phyloP scores from a whole-genome alignment of 2,888 invertebrate genomes.

The Liposcelis brunnea region DNA sequence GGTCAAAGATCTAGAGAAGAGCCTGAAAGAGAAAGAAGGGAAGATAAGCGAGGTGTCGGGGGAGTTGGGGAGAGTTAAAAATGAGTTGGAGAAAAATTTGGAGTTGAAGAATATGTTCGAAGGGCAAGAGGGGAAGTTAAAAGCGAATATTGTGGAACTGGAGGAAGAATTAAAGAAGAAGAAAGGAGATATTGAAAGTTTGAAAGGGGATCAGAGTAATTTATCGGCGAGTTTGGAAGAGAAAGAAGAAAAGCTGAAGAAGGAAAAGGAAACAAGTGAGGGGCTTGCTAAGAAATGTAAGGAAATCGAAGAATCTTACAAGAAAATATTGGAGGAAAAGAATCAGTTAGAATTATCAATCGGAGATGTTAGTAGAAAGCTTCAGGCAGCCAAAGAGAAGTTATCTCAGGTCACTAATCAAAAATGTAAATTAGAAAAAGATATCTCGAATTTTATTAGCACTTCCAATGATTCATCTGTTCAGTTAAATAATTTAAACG shows the following conservation, averaged over 20 bases:
- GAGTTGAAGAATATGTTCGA: slow-evolving; percentile 5
- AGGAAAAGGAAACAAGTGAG: slow-evolving; percentile 14
- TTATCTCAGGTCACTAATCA: slow-evolving; percentile 14
- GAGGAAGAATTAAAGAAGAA: slow-evolving; percentile 14
- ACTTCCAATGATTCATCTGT: slow-evolving; percentile 22
- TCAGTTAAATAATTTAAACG: slow-evolving; percentile 26
- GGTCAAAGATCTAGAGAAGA: background rate
- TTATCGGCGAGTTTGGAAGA: too few species aligned
- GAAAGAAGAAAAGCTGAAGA: background rate
- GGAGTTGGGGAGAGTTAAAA: background rate
- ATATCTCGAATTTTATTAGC: slow-evolving; percentile 18
- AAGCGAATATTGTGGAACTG: slow-evolving; percentile 1
- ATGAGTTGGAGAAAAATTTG: background rate
- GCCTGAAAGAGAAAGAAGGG: slow-evolving; percentile 9
- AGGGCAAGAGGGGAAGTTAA: slow-evolving; percentile 4
- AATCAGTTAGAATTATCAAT: slow-evolving; percentile 12
- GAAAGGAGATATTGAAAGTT: slow-evolving; percentile 13
- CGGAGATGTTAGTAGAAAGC: slow-evolving; percentile 16
- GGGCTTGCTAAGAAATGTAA: slow-evolving; percentile 7
- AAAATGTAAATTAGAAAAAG: slow-evolving; percentile 19
- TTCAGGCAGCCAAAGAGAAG: slow-evolving; percentile 16
- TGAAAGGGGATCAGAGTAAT: slow-evolving; percentile 12
- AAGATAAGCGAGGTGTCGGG: background rate
- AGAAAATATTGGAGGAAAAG: slow-evolving; percentile 12
- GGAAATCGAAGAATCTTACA: slow-evolving; percentile 14